Conservation (phyloP, 2,113 vertebrate species). For the Gopherus evgoodei region DNA sequence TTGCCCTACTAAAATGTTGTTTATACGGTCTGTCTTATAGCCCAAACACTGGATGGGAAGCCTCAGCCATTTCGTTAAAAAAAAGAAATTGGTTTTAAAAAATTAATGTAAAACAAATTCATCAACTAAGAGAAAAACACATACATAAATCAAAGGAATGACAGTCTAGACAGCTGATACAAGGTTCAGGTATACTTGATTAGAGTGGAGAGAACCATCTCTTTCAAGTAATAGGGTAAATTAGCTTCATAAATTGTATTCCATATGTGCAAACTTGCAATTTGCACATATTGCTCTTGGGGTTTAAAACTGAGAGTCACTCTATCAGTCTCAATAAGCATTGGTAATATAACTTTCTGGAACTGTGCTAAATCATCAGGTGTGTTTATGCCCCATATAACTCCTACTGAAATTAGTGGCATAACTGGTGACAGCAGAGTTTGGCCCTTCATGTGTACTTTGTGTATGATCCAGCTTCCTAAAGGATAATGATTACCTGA, state of each 20-base stretch:
- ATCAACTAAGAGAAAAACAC: neutral
- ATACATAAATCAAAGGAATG: neutral
- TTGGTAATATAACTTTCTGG: neutral
- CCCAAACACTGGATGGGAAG: neutral
- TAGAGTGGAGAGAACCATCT: neutral
- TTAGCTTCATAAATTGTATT: neutral
- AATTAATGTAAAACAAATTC: neutral
- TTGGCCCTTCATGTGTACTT: neutral
- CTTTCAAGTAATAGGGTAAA: neutral
- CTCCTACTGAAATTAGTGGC: neutral
- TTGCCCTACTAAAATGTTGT: neutral
- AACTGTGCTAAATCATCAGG: neutral
- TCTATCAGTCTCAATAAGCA: neutral
- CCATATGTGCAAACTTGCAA: neutral
- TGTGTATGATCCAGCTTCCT: neutral
- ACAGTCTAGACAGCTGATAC: neutral
- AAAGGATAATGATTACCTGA: neutral
- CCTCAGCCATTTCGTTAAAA: neutral
- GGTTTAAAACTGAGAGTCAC: neutral
- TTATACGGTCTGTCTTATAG: neutral
- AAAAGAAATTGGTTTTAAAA: neutral
- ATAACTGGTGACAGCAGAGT: neutral
- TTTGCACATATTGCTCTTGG: neutral
- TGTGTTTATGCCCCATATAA: neutral
- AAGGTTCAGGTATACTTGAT: neutral